Evolutionary conservation across 2,888 invertebrate species (phyloP), one percentile per base, ranked within the genome.

Genomic region (Leistus spinibarbis): DNA sequence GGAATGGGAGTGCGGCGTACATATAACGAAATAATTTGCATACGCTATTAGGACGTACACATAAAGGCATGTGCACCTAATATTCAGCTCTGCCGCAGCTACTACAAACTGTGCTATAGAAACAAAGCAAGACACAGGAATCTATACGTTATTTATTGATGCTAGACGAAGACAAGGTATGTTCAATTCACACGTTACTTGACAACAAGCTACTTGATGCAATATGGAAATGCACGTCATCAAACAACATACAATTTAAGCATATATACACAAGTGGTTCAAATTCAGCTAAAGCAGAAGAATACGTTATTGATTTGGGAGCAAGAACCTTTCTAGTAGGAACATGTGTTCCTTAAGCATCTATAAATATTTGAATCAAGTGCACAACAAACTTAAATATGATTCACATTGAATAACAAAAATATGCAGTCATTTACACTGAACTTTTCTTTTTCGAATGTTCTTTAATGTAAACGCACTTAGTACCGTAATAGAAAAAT

Each of bases 11-110:
- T 7, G 40, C 7, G 40, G 40, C 40, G 40, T 13, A 10, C 40
- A 40, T 40, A 40, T 23, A 24, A 17, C 16, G 64, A 27, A 64
- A 64, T 64, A 27, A 66, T 66, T 66, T 66, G 54, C 66, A 66
- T 66, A 40, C 22, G 54, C 53, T 66, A 66, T 66, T 64, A 62
- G 62, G 22, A 5, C 24, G 40, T 40, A 40, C 13, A 40, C 40
- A 40, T 40, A 40, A 40, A 40, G 40, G 40, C 13, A 40, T 40
- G 40, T 40, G 40, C 40, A 40, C 40, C 40, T 40, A 40, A 40
- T 40, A 40, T 40, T 40, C 40, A 40, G 40, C 40, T 40, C 40
- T 40, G 13, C 40, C 40, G 5, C 40, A 7, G 3, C 40, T 40
- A 40, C 40, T 40, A 40, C 13, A 40, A 13, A 40, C 10, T 40